Conservation (phyloP, 2,797 vertebrate species). For the Megalops cyprinoides region DNA sequence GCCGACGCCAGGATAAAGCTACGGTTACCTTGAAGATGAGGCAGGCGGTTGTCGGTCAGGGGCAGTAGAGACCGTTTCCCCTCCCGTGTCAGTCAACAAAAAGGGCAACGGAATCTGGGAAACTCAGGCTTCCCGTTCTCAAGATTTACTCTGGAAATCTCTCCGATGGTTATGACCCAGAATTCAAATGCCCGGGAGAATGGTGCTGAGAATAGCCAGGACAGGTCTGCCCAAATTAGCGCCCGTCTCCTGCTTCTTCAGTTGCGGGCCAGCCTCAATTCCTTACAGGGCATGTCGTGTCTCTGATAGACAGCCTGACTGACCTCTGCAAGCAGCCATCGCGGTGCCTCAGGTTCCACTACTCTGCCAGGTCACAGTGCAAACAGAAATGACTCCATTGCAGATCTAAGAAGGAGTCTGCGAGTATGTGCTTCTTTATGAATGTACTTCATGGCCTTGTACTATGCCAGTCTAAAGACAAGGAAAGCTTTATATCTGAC, state of each 20-base stretch:
- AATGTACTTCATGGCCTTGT: not conserved
- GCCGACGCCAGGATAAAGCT: not conserved
- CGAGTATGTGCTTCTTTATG: not conserved
- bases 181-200: conserved; percentile 16
- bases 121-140: not conserved
- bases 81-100: not conserved
- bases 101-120: not conserved
- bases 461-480: not conserved
- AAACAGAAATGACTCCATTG: not conserved
- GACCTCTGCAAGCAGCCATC: not conserved
- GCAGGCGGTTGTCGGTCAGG: too few relatives aligned
- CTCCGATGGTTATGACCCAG: conserved; percentile 10
- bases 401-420: not conserved
- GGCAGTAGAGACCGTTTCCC: not conserved
- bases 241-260: conserved; percentile 5
- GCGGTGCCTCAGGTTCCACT: not conserved
- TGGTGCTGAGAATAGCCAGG: conserved; percentile 1
- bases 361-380: conserved; percentile 6
- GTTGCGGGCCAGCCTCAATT: not conserved
- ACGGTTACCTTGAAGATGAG: not conserved
- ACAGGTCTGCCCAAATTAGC: conserved; percentile 18
- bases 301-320: not conserved
- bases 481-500: not conserved
- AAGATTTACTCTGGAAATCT: conserved; percentile 11
- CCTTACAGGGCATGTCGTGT: not conserved